Base-by-base conservation (phyloP, 2,888 invertebrate genomes). In the Parasteatoda lunata region DNA sequence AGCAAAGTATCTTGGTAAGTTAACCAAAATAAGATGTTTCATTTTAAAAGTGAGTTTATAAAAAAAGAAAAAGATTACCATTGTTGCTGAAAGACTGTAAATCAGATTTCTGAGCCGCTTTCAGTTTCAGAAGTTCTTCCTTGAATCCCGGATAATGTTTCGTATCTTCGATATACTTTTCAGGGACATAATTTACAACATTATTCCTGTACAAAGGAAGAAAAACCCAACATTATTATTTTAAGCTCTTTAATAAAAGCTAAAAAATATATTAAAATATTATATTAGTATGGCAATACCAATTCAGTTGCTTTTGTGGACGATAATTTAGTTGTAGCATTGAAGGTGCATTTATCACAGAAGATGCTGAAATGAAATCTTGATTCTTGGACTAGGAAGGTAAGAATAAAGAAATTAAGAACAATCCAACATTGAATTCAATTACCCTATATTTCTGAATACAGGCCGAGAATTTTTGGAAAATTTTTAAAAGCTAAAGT, bases 321-420 rank as follows among this genome's bases (percentile, higher is more conserved):
- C 85, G 70, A 79, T 79, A 47, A 71, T 76, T 30, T 48, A 80
- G 11, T 70, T 85, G 85, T 0, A 80, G 45, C 79, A 85, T 80
- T 8, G 79, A 76, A 65, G 80, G 85, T 3, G 76, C 54, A 15
- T 85, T 11, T 13, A 80, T 45, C 51, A 79, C 59, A 45, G 70
- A 65, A 47, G 77, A 30, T 72, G 64, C 52, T 13, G 30, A 11
- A 9, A 49, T 5, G 30, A 69, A 69, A 51, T 54, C 8, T 5
- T 52, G 9, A 13, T 47, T 13, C 0, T 49, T 49, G 30, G 47
- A 8, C 81, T 75, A 49, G 30, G 76, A 76, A 52, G 49, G 3
- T 59, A 59, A 75, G 15, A 52, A 54, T 52, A 8, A 68, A 11
- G n/a, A 51, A 77, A 49, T 45, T 49, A 15, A 8, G 3, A 64